Evolutionary conservation across 2,113 vertebrate genomes (phyloP).

Genomic region (Plectropomus leopardus): DNA sequence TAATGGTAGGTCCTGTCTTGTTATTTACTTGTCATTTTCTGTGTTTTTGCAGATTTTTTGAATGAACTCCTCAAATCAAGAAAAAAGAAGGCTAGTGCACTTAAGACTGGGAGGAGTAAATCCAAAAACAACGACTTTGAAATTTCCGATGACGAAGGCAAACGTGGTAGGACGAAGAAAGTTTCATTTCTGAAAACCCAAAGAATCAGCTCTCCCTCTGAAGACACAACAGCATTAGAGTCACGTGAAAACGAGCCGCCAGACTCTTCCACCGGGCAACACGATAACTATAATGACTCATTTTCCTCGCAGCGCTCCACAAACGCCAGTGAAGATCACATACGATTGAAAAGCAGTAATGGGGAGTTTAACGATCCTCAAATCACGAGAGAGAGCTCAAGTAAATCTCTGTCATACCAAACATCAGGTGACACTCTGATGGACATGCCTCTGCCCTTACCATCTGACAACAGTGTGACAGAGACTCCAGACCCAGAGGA

Average conservation of each 20-base stretch:
- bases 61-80: conserved; percentile 75
- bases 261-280: neutral
- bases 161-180: conserved; percentile 79
- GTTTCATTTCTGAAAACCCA: conserved; percentile 85
- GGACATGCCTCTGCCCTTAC: conserved; percentile 57
- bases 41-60: conserved; percentile 76
- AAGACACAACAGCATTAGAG: conserved; percentile 13
- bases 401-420: conserved; percentile 57
- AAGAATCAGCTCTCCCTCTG: conserved; percentile 49
- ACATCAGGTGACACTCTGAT: conserved; percentile 64
- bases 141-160: conserved; percentile 84
- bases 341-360: conserved; percentile 24
- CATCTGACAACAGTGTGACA: conserved; percentile 41
- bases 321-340: conserved; percentile 35
- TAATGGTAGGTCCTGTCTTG: neutral
- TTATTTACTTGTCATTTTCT: neutral
- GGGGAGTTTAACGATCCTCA: conserved; percentile 26
- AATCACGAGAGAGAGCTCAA: conserved; percentile 27
- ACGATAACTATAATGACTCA: conserved; percentile 15
- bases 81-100: conserved; percentile 67
- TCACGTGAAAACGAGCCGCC: conserved; percentile 16
- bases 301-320: conserved; percentile 30
- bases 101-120: conserved; percentile 73
- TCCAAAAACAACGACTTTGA: conserved; percentile 82
- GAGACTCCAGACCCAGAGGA: conserved; percentile 53